Conservation (phyloP, 2,888 invertebrate species). For the Myopa testacea region DNA sequence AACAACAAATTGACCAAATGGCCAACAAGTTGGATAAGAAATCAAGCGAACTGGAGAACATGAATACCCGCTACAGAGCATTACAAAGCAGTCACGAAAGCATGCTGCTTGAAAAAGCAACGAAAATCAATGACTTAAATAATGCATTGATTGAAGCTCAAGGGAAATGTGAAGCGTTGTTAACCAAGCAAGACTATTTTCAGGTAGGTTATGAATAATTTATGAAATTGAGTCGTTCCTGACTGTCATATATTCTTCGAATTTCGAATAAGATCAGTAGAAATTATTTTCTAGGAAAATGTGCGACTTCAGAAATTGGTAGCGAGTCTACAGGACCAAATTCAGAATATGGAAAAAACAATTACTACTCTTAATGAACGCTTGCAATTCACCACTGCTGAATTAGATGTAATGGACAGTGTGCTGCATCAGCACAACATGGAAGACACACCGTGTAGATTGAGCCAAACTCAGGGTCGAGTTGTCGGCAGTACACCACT, state of each 20-base stretch:
- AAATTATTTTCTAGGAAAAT: constrained; percentile 54
- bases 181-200: constrained; percentile 57
- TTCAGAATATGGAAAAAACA: constrained; percentile 59
- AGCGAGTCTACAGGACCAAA: constrained; percentile 60
- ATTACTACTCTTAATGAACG: constrained; percentile 59
- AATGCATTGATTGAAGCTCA: constrained; percentile 74
- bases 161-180: constrained; percentile 67
- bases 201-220: constrained; percentile 39
- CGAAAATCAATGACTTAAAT: constrained; percentile 74
- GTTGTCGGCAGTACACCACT: constrained; percentile 63
- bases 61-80: constrained; percentile 72
- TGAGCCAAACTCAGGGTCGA: constrained; percentile 52
- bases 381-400: constrained; percentile 61
- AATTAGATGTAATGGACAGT: constrained; percentile 65
- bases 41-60: constrained; percentile 71
- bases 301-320: constrained; percentile 58
- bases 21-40: constrained; percentile 67
- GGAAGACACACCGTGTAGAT: constrained; percentile 54
- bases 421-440: constrained; percentile 61
- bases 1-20: constrained; percentile 69
- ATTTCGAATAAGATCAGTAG: background rate
- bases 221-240: background rate
- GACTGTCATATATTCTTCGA: background rate
- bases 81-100: constrained; percentile 73
- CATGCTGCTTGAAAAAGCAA: constrained; percentile 74